phyloP scores from a whole-genome alignment of 1,140 invertebrate genomes.

The Danaus plexippus region DNA sequence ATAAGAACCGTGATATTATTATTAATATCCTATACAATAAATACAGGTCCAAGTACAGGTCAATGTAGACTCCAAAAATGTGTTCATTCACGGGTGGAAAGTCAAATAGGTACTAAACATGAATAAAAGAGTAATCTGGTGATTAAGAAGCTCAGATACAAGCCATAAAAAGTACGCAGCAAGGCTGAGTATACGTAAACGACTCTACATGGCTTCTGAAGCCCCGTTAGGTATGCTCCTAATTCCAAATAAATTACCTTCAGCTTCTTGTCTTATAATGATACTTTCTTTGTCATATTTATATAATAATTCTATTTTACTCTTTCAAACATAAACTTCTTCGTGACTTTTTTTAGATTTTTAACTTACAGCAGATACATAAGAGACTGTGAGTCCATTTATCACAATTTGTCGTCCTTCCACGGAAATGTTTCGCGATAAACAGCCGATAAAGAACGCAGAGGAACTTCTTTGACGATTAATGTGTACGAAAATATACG shows the following conservation, averaged over 20 bases:
- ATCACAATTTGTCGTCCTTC: constrained; percentile 18
- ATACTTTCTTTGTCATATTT: too few relatives aligned
- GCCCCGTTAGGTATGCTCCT: constrained; percentile 10
- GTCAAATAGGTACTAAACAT: neutral
- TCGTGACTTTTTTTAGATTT: too few relatives aligned
- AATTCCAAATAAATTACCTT: constrained; percentile 14
- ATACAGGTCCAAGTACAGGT: constrained; percentile 9
- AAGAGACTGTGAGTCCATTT: constrained; percentile 11
- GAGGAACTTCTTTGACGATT: constrained; percentile 2
- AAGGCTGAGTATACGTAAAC: constrained; percentile 14
- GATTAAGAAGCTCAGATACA: too few relatives aligned
- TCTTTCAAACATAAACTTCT: too few relatives aligned
- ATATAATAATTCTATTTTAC: too few relatives aligned
- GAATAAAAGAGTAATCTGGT: too few relatives aligned
- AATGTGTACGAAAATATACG: constrained; percentile 9
- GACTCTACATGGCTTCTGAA: constrained; percentile 19
- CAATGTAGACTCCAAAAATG: neutral
- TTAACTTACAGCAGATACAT: too few relatives aligned
- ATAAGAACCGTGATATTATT: too few relatives aligned
- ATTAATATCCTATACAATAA: too few relatives aligned
- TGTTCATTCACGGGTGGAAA: neutral
- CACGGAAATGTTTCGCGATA: constrained; percentile 12
- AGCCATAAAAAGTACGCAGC: constrained; percentile 1
- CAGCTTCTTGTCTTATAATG: too few relatives aligned
- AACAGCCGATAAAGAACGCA: constrained; percentile 16